Evolutionary conservation across 2,113 vertebrate species (phyloP).

Genomic region (Falco punctatus): DNA sequence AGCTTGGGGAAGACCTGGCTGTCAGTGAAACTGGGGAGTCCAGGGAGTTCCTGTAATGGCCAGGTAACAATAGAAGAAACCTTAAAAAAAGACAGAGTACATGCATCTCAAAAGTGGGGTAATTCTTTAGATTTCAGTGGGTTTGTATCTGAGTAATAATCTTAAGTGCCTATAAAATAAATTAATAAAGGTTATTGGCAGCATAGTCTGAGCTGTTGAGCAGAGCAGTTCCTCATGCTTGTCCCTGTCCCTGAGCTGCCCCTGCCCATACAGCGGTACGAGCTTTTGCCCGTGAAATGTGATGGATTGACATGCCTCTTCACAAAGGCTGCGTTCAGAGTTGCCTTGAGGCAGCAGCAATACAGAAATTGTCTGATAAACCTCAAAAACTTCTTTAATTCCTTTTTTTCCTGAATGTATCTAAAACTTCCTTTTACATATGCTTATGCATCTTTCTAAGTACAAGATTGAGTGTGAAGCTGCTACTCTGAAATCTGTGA

Average conservation of each 20-base stretch:
- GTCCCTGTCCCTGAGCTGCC: not conserved
- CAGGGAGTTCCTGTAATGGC: not conserved
- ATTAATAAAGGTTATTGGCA: not conserved
- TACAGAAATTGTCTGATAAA: not conserved
- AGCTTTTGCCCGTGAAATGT: not conserved
- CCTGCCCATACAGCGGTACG: not conserved
- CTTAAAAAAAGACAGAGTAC: not conserved
- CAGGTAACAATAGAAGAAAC: not conserved
- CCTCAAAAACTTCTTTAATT: not conserved
- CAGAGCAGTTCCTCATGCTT: not conserved
- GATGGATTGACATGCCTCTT: too few species aligned
- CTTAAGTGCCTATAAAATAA: not conserved
- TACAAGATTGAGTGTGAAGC: not conserved
- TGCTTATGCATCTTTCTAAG: not conserved
- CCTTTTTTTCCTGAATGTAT: not conserved
- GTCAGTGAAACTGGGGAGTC: not conserved
- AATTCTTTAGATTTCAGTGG: not conserved
- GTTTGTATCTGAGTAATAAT: not conserved
- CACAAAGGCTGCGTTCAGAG: accelerated
- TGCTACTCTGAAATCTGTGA: not conserved
- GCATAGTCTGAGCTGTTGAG: not conserved
- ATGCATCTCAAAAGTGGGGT: not conserved
- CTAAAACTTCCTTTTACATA: not conserved
- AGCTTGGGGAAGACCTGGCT: not conserved
- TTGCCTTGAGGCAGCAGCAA: not conserved